Conservation (phyloP, 2,797 vertebrate genomes). For the Helicolenus hilgendorfi region DNA sequence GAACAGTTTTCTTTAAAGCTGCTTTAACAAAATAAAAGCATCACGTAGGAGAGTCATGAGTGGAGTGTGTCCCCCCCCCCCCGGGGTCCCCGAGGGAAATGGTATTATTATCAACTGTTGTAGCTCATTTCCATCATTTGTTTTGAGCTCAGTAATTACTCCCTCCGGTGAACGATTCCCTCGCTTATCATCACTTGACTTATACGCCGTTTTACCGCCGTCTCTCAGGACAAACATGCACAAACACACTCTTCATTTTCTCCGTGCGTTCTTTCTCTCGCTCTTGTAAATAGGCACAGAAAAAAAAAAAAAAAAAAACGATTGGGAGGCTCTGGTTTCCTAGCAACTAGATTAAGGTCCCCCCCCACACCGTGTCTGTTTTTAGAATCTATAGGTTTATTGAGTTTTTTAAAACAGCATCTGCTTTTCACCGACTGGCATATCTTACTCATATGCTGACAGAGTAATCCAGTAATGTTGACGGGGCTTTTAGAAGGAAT, state of each 20-base stretch:
- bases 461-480: background rate
- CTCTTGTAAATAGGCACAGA: constrained; percentile 33
- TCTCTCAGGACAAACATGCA: constrained; percentile 64
- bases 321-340: constrained; percentile 62
- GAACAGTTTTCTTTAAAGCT: background rate
- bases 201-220: constrained; percentile 48
- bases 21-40: background rate
- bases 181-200: constrained; percentile 59
- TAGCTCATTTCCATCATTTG: constrained; percentile 82
- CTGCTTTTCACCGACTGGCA: constrained; percentile 11
- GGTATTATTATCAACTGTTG: constrained; percentile 69
- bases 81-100: constrained; percentile 18
- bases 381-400: constrained; percentile 57
- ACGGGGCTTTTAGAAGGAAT: background rate
- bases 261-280: background rate
- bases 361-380: constrained; percentile 31
- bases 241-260: constrained; percentile 44
- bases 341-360: constrained; percentile 78
- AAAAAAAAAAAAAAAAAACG: constrained; percentile 32
- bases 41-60: background rate
- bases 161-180: constrained; percentile 80
- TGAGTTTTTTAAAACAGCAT: background rate
- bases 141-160: constrained; percentile 86
- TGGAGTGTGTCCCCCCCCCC: background rate
- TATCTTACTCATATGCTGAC: background rate